Conservation (phyloP, 2,888 invertebrate genomes). For the Tetranychus piercei region DNA sequence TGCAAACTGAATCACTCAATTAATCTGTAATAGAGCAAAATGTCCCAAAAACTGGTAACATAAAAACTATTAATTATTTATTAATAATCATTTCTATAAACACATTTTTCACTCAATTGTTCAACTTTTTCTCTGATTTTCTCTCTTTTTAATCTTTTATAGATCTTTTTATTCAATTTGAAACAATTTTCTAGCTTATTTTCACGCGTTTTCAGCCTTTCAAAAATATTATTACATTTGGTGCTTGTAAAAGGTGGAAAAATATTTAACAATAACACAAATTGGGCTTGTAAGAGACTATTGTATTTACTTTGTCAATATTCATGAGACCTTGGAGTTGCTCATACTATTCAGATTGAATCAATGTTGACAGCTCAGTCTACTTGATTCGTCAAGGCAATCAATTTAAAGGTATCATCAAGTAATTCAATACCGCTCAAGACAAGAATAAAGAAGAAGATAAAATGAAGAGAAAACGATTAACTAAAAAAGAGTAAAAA, state of each 20-base stretch:
- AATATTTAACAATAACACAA: too few species aligned
- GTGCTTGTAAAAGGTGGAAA: too few species aligned
- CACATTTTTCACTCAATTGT: too few species aligned
- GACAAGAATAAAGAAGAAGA: background rate
- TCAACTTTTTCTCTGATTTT: too few species aligned
- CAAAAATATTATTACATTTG: too few species aligned
- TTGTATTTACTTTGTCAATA: background rate
- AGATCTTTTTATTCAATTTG: too few species aligned
- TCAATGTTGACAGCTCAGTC: background rate
- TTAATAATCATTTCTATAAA: too few species aligned
- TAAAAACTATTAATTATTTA: too few species aligned
- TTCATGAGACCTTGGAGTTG: background rate
- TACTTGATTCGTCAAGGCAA: background rate
- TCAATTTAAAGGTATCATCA: constrained; percentile 9
- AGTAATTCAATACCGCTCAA: background rate
- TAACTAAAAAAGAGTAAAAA: background rate
- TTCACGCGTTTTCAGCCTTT: too few species aligned
- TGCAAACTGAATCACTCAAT: background rate
- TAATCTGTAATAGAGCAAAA: background rate
- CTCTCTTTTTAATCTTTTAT: too few species aligned
- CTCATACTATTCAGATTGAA: background rate
- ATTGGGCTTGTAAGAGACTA: too few species aligned
- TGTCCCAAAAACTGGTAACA: background rate
- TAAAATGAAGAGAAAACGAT: background rate
- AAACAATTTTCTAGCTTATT: too few species aligned